Evolutionary conservation across 2,888 invertebrate species (phyloP).

Genomic region (Oxycera nigricornis): DNA sequence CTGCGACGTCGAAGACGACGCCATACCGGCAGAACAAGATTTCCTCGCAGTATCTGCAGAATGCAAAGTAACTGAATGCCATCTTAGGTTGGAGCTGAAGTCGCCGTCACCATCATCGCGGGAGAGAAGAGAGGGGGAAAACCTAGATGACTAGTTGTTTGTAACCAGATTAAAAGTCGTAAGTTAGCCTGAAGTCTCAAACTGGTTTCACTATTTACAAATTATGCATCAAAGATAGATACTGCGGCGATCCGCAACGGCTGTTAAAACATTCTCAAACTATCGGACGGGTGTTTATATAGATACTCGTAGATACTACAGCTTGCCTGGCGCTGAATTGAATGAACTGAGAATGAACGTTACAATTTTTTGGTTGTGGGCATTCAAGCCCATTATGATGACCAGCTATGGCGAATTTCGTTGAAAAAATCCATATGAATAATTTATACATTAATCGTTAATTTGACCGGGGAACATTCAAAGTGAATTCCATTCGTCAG

Average conservation of each 20-base stretch:
- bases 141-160: background rate
- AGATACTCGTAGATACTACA: too few species aligned
- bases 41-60: background rate
- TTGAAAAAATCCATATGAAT: too few species aligned
- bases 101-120: background rate
- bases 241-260: background rate
- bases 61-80: conserved; percentile 12
- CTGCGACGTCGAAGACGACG: background rate
- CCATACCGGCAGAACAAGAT: conserved; percentile 15
- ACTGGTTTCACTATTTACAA: conserved; percentile 24
- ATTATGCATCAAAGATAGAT: background rate
- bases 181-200: conserved; percentile 10
- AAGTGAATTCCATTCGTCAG: too few species aligned
- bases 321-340: too few species aligned
- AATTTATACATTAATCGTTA: too few species aligned
- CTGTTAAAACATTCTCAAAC: too few species aligned
- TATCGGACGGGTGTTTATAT: too few species aligned
- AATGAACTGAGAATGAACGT: too few species aligned
- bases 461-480: too few species aligned
- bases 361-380: too few species aligned
- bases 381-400: too few species aligned
- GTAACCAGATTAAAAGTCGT: conserved; percentile 4
- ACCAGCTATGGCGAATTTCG: too few species aligned
- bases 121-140: background rate
- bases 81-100: background rate